A percentile compares a stretch with the other conserved stretches of the same genome.
Evolutionary conservation across 2,113 vertebrate species (phyloP).

Genomic region (Periophthalmodon schlosseri): DNA sequence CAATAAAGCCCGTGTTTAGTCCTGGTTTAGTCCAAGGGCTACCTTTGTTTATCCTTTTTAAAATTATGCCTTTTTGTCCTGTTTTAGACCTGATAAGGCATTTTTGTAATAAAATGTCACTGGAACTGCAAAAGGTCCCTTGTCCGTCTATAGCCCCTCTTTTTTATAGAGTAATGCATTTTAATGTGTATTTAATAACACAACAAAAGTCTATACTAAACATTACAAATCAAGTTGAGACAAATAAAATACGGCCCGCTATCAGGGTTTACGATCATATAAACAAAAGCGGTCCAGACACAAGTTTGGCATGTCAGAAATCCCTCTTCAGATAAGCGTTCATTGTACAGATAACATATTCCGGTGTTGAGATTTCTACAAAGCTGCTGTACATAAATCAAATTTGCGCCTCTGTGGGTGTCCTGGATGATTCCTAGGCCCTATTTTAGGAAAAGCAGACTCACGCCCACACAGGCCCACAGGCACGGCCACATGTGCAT

Average conservation of each 20-base stretch:
- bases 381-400: slow-evolving; percentile 36
- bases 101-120: too few relatives aligned
- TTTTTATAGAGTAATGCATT: too few relatives aligned
- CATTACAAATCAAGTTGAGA: slow-evolving; percentile 36
- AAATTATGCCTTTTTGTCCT: background rate
- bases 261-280: slow-evolving; percentile 43
- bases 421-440: slow-evolving; percentile 27
- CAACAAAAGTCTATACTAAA: slow-evolving; percentile 29
- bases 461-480: slow-evolving; percentile 11
- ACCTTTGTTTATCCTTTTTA: background rate
- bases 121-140: too few relatives aligned
- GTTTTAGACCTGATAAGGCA: too few relatives aligned
- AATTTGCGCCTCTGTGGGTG: slow-evolving; percentile 52
- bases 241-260: slow-evolving; percentile 26
- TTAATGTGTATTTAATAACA: slow-evolving; percentile 3
- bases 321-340: slow-evolving; percentile 25
- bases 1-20: background rate
- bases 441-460: slow-evolving; percentile 25
- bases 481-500: slow-evolving; percentile 27
- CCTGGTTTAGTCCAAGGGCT: background rate
- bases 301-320: slow-evolving; percentile 26
- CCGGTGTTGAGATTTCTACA: slow-evolving; percentile 20
- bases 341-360: slow-evolving; percentile 26
- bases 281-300: slow-evolving; percentile 42
- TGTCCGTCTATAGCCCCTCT: too few relatives aligned